phyloP scores from a whole-genome alignment of 2,888 invertebrate species.

The Drosophila paranaensis region DNA sequence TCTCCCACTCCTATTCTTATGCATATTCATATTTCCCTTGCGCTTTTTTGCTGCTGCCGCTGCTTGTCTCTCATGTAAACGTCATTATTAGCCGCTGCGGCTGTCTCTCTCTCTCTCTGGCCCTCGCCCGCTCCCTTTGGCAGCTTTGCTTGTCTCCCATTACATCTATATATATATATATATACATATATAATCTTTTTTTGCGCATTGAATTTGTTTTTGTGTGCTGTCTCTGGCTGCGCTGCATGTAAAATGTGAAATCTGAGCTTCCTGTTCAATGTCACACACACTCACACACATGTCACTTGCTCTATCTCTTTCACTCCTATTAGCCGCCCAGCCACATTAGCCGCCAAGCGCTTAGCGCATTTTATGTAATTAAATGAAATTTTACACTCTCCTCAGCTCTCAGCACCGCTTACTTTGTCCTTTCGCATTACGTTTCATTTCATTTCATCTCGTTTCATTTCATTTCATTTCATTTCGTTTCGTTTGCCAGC shows the following conservation, averaged over 20 bases:
- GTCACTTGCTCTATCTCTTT: background rate
- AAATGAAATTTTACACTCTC: conserved; percentile 75
- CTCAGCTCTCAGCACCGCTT: conserved; percentile 15
- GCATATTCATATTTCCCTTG: conserved; percentile 74
- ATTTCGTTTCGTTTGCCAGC: conserved; percentile 19
- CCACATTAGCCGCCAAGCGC: conserved; percentile 60
- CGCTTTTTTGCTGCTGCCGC: conserved; percentile 41
- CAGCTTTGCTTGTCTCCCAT: conserved; percentile 52
- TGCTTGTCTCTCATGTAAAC: conserved; percentile 64
- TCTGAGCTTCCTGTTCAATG: conserved; percentile 79
- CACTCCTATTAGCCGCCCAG: background rate
- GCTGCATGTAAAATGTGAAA: conserved; percentile 68
- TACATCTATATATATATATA: conserved; percentile 31
- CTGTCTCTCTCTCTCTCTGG: background rate
- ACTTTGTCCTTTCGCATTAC: conserved; percentile 30
- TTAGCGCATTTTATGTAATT: conserved; percentile 74
- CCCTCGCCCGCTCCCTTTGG: background rate
- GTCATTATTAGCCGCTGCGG: conserved; percentile 68
- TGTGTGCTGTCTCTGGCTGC: conserved; percentile 30
- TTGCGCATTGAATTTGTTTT: conserved; percentile 40
- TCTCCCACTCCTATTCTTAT: conserved; percentile 23
- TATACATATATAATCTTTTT: background rate
- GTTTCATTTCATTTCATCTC: conserved; percentile 23
- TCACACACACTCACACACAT: conserved; percentile 31
- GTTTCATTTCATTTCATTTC: conserved; percentile 22